Conservation (phyloP, 2,888 invertebrate genomes). For the Muscina levida region DNA sequence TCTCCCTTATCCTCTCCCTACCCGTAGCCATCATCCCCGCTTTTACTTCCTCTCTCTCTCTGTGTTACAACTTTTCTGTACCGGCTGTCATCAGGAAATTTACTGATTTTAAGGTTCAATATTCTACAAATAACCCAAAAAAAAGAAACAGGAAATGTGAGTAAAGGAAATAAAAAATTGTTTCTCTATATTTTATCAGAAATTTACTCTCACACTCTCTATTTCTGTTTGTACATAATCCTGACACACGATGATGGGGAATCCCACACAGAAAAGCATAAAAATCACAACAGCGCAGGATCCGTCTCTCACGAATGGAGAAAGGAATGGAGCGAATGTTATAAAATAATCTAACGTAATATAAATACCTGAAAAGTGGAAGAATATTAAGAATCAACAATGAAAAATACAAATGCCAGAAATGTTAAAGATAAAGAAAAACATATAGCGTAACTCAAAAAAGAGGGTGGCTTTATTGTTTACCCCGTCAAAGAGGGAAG, state of each 20-base stretch:
- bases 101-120: background rate
- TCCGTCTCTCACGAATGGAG: no score
- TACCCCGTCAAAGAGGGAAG: no score
- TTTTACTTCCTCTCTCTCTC: background rate
- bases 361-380: slow-evolving; percentile 32
- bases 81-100: background rate
- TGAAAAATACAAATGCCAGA: no score
- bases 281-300: slow-evolving; percentile 29
- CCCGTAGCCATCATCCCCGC: no score
- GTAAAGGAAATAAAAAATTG: background rate
- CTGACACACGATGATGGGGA: no score
- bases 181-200: background rate
- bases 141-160: slow-evolving; percentile 22
- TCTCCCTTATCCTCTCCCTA: background rate
- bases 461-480: slow-evolving; percentile 9
- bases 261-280: no score
- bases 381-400: slow-evolving; percentile 26
- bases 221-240: background rate
- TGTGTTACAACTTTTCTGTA: background rate
- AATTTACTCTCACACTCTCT: background rate
- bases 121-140: background rate
- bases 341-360: slow-evolving; percentile 14
- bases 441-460: no score
- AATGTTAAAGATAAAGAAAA: no score
- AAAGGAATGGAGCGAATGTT: slow-evolving; percentile 4